Evolutionary conservation across 1,140 invertebrate species (phyloP), one percentile per base, ranked within the genome.

Genomic region (Sipha flava): DNA sequence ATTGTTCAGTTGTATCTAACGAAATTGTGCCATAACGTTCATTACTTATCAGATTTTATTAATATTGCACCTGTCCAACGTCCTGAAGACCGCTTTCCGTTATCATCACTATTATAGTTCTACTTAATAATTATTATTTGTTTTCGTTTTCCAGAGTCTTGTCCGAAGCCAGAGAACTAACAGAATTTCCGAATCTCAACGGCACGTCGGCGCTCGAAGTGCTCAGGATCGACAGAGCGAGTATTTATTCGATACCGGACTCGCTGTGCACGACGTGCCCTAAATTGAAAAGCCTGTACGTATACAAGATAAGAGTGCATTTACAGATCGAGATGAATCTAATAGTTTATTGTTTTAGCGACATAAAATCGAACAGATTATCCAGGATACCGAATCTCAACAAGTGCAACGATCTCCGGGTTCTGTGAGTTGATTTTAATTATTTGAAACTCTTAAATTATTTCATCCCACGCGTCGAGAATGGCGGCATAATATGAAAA

Each of bases 281-380:
- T 72, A 90, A 89, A 84, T 89, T 97, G 45, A 92, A 92, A 85
- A 94, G 92, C 84, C 86, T 98, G 95, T 97, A 87, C 91, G 95
- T 92, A n/a, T n/a, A n/a, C n/a, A n/a, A n/a, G n/a, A n/a, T n/a
- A n/a, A n/a, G n/a, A n/a, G n/a, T n/a, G n/a, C n/a, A n/a, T n/a
- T n/a, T n/a, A n/a, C n/a, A n/a, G n/a, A n/a, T n/a, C n/a, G n/a
- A n/a, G n/a, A n/a, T n/a, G n/a, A n/a, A n/a, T n/a, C n/a, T n/a
- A n/a, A n/a, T n/a, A n/a, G n/a, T n/a, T n/a, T n/a, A n/a, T 66
- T 80, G 1, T 89, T 89, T 79, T 87, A 96, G 94, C 84, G 93
- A 95, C 85, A 85, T 96, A 81, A 93, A 94, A 85, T 92, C 91
- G 43, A 97, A 96, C 86, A 87, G 88, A 82, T 86, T 96, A 80